Percentiles rank a stretch among this genome's conserved stretches.
Evolutionary conservation across 1,140 invertebrate genomes (phyloP).

Genomic region (Aphelenchoides besseyi): DNA sequence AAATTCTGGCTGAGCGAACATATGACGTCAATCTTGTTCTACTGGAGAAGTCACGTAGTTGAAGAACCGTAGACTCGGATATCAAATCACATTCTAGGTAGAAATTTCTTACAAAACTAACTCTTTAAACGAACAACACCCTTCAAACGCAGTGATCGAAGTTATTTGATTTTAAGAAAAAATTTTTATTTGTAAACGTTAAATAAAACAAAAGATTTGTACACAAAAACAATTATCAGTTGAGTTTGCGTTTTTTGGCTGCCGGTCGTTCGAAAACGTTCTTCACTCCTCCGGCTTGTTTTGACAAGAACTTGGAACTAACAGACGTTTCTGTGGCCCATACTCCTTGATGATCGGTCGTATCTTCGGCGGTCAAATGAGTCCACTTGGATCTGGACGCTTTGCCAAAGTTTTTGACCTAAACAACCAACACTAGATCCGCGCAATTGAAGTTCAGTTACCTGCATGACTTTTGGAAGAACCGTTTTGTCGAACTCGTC

Average conservation of each 20-base stretch:
- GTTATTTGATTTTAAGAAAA: too few species aligned
- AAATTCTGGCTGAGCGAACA: too few species aligned
- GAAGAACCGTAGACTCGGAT: too few species aligned
- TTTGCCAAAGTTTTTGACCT: constrained; percentile 95
- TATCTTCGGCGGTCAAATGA: constrained; percentile 97
- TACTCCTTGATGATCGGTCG: constrained; percentile 92
- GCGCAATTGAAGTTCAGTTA: constrained; percentile 99
- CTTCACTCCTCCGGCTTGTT: constrained; percentile 89
- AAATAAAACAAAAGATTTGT: too few species aligned
- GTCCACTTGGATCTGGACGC: constrained; percentile 98
- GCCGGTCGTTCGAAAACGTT: constrained; percentile 85
- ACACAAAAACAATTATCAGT: too few species aligned
- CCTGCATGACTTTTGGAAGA: constrained; percentile 97
- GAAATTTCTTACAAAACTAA: too few species aligned
- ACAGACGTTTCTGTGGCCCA: constrained; percentile 85
- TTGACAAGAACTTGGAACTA: constrained; percentile 83
- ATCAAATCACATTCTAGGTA: too few species aligned
- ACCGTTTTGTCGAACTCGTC: constrained; percentile 99
- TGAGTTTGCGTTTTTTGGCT: constrained; percentile 63
- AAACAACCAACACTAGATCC: constrained; percentile 97
- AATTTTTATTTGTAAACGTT: too few species aligned
- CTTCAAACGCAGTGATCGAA: too few species aligned
- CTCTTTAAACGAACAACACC: too few species aligned
- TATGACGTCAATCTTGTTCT: too few species aligned
- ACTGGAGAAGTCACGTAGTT: too few species aligned